These are phyloP conservation scores for Boulengeromyrus knoepffleri DNA, from an alignment of 2,113 vertebrate species.

Conservation along the genomic window DNA sequence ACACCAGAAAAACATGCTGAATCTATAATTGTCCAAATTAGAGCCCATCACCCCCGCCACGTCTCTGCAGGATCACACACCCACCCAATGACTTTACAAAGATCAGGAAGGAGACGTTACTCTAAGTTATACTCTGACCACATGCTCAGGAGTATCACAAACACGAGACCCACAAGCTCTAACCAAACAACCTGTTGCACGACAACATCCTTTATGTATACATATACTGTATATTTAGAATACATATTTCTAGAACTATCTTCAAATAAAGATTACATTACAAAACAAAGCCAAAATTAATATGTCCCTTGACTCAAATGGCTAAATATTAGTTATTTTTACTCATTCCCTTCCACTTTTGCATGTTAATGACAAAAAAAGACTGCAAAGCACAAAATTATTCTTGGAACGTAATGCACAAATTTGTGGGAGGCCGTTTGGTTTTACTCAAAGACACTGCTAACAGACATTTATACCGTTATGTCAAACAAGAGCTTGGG, in stretches of 20 bases:
- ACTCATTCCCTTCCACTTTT: neutral
- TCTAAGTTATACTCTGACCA: neutral
- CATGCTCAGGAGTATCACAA: neutral
- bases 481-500: slow-evolving; percentile 9
- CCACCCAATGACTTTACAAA: neutral
- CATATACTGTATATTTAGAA: neutral
- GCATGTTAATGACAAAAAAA: neutral
- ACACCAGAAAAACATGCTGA: neutral
- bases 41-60: neutral
- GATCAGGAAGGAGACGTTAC: neutral
- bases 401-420: neutral
- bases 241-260: neutral
- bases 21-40: neutral
- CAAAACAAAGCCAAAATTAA: slow-evolving; percentile 5
- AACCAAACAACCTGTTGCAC: neutral
- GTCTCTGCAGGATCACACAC: neutral
- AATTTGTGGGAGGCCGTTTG: slow-evolving; percentile 2
- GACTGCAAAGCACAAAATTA: neutral
- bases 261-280: neutral
- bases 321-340: neutral
- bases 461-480: slow-evolving; percentile 22
- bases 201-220: neutral
- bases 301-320: neutral
- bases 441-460: slow-evolving; percentile 26
- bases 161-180: neutral